Base-by-base conservation (phyloP, 1,140 invertebrate genomes). In the Sinella curviseta region DNA sequence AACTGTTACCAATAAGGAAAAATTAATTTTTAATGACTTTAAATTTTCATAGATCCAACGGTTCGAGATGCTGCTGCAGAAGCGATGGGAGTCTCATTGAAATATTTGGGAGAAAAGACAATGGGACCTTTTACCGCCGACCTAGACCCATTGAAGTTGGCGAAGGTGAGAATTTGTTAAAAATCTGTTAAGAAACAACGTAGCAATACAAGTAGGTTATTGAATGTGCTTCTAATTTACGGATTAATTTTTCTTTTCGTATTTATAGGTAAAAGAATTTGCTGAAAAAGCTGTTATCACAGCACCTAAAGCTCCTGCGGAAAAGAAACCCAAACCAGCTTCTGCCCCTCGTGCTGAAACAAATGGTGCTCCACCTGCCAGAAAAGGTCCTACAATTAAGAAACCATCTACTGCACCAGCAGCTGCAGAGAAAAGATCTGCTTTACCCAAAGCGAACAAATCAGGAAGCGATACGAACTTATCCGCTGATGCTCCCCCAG, bases 1-100 rank as follows among this genome's bases (percentile, higher is more conserved):
- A 73, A 24, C 8, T 76, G 14, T 17, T 78, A 17, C 17, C 17
- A 48, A 48, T 17, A 4, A 17, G 4, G 39, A n/a, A n/a, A n/a
- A n/a, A n/a, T n/a, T n/a, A n/a, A n/a, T n/a, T n/a, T n/a, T 48
- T 8, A 48, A 4, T 48, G 39, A 8, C 17, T 17, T 48, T 48
- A 17, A 8, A 48, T 48, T 48, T 16, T n/a, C 24, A 60, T 89
- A 90, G 95, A 97, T 90, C 93, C 93, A 0, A 88, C 87, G 1
- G 95, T 97, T 0, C 88, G 95, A 85, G 95, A 97, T 85, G 91
- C 91, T 81, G 91, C 94, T 1, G 93, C 94, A 3, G 94, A 97
- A 86, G 96, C 97, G 0, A 86, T 99, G 12, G 97, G 97, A n/a
- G 97, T 95, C 0, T 91, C 95, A 1, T 93, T 97, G 89, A 99